Evolutionary conservation across 2,113 vertebrate species (phyloP).

Genomic region (Eira barbara): DNA sequence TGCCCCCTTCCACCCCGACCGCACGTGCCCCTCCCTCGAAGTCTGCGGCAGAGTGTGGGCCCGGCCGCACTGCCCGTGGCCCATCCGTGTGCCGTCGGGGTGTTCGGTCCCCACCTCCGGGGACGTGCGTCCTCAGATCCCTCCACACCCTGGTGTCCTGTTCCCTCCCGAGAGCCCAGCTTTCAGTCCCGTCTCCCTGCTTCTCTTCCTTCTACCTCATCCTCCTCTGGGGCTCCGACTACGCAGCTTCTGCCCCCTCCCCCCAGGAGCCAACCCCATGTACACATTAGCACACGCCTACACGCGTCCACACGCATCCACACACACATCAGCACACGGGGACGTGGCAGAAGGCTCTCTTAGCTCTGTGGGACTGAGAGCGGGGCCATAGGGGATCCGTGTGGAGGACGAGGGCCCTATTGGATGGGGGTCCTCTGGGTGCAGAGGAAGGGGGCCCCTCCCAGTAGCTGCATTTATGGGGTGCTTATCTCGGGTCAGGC

Average conservation of each 20-base stretch:
- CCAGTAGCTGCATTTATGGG: accelerated
- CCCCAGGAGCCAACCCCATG: accelerated
- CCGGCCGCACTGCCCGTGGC: too few species aligned
- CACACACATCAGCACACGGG: too few species aligned
- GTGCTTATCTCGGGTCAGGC: not conserved
- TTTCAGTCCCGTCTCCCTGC: not conserved
- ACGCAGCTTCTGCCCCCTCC: too few species aligned
- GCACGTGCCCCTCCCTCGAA: accelerated
- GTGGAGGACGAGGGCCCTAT: accelerated
- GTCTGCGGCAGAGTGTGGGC: not conserved
- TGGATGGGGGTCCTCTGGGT: accelerated
- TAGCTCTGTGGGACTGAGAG: not conserved
- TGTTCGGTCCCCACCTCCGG: too few species aligned
- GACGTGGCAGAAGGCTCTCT: accelerated
- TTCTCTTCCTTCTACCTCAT: not conserved
- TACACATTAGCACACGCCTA: too few species aligned
- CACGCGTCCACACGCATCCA: too few species aligned
- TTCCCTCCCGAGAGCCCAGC: accelerated
- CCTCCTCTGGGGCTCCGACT: not conserved
- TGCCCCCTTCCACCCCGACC: accelerated
- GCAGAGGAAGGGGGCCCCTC: accelerated
- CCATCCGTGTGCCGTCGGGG: accelerated
- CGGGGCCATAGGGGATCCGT: not conserved
- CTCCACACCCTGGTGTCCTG: not conserved
- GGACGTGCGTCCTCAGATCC: accelerated